Evolutionary conservation across 2,113 vertebrate genomes (phyloP).

Genomic region (Ptyas mucosa): DNA sequence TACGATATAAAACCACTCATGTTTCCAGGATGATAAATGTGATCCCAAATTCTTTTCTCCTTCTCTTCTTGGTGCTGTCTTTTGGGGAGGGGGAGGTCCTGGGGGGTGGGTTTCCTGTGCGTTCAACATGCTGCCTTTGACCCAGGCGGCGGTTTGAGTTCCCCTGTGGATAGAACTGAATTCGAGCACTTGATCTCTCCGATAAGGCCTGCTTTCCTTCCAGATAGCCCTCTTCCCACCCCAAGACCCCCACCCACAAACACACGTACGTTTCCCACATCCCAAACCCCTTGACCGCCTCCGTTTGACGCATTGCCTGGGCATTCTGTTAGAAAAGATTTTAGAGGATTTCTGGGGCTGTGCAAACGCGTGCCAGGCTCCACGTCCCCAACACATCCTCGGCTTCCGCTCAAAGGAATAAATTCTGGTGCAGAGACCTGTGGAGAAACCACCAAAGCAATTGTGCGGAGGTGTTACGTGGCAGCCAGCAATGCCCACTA

Average conservation of each 20-base stretch:
- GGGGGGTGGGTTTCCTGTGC: not conserved
- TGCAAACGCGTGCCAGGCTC: rapidly evolving
- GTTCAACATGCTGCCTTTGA: not conserved
- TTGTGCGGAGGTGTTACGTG: not conserved
- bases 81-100: not conserved
- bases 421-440: not conserved
- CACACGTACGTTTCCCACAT: not conserved
- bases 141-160: rapidly evolving
- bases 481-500: not conserved
- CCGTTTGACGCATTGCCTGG: not conserved
- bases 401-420: not conserved
- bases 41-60: not conserved
- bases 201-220: not conserved
- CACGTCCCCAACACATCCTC: not conserved
- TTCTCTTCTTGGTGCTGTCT: not conserved
- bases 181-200: not conserved
- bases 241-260: not conserved
- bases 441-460: not conserved
- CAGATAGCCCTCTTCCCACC: not conserved
- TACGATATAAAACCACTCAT: not conserved
- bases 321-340: not conserved
- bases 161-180: not conserved
- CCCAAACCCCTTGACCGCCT: not conserved
- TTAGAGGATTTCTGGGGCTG: not conserved
- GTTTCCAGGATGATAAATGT: not conserved